These are phyloP conservation scores for Drosophila flavopinicola DNA, from an alignment of 2,888 invertebrate genomes.

Conservation along the genomic window DNA sequence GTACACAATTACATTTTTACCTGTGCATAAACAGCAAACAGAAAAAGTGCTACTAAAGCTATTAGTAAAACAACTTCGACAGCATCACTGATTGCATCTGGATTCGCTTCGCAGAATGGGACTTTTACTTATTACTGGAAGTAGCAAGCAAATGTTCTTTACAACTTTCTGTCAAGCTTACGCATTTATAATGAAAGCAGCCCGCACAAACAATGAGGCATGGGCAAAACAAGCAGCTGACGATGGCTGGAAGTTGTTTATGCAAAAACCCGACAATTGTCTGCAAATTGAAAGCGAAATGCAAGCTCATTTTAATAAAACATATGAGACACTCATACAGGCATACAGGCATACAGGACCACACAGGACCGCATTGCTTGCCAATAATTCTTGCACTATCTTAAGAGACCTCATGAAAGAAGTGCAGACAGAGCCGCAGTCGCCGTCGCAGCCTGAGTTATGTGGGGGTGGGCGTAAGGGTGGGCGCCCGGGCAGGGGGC, in stretches of 20 bases:
- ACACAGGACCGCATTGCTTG: constrained; percentile 56
- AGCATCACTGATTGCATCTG: no score
- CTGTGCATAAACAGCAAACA: no score
- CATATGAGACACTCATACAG: constrained; percentile 63
- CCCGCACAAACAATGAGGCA: constrained; percentile 35
- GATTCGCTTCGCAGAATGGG: neutral
- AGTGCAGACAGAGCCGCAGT: constrained; percentile 78
- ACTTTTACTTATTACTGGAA: constrained; percentile 8
- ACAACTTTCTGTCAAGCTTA: constrained; percentile 42
- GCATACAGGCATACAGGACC: neutral
- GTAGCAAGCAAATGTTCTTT: constrained; percentile 6
- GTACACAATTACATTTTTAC: no score
- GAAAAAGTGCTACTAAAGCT: no score
- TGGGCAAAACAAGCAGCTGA: constrained; percentile 33
- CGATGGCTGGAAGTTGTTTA: constrained; percentile 16
- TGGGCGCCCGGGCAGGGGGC: constrained; percentile 17
- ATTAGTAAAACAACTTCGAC: no score
- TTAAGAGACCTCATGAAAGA: constrained; percentile 64
- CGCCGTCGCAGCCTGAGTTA: constrained; percentile 58
- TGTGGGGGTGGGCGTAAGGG: no score
- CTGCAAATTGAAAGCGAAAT: constrained; percentile 80
- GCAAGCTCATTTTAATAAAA: constrained; percentile 74
- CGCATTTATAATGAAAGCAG: constrained; percentile 61
- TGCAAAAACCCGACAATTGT: constrained; percentile 54
- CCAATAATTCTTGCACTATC: constrained; percentile 78